Evolutionary conservation across 2,888 invertebrate species (phyloP).

Genomic region (Teleogryllus oceanicus): DNA sequence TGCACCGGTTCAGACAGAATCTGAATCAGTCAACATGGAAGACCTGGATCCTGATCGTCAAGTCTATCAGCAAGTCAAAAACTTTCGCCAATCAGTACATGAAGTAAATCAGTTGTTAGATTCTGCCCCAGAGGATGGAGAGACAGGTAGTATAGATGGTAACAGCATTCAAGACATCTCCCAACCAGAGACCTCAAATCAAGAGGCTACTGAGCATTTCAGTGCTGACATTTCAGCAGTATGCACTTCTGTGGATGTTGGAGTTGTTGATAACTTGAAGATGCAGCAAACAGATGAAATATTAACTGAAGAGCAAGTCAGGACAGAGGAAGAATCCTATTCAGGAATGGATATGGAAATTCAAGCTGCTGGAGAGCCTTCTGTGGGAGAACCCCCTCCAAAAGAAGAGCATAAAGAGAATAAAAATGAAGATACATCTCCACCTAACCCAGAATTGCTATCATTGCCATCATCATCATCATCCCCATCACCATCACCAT

Average conservation of each 20-base stretch:
- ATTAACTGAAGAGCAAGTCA: neutral
- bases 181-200: neutral
- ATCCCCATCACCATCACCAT: neutral
- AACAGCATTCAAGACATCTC: neutral
- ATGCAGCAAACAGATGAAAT: neutral
- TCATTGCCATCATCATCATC: neutral
- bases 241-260: neutral
- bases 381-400: neutral
- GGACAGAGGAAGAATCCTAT: neutral
- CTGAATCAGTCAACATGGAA: neutral
- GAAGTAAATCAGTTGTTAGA: conserved; percentile 64
- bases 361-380: neutral
- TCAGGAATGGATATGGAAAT: conserved; percentile 12
- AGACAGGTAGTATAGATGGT: conserved; percentile 41
- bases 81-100: conserved; percentile 67
- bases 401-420: too few species aligned
- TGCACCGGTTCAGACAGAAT: neutral
- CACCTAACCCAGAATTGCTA: neutral
- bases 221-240: neutral
- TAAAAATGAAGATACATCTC: neutral
- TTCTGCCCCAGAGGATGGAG: neutral
- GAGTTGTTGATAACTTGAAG: neutral
- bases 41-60: neutral
- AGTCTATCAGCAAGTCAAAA: conserved; percentile 72
- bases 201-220: neutral